Evolutionary conservation across 2,888 invertebrate genomes (phyloP).

Genomic region (Synergus gifuensis): DNA sequence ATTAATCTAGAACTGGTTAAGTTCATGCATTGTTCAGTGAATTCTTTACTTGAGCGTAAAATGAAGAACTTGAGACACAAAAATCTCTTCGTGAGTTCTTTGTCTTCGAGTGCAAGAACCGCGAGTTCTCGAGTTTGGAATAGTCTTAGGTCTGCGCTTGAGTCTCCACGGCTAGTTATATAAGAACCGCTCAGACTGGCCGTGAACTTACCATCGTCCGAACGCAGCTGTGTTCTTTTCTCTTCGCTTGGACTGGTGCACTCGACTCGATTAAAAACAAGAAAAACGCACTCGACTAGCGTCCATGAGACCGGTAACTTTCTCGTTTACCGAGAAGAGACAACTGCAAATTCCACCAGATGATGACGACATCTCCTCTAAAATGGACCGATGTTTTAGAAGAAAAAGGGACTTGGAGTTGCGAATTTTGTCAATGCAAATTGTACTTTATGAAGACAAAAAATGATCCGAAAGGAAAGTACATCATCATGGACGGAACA

Average conservation of each 20-base stretch:
- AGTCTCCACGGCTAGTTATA: constrained; percentile 54
- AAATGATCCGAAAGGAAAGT: not conserved
- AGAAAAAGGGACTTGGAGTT: not conserved
- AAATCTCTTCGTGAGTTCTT: constrained; percentile 43
- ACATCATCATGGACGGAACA: not conserved
- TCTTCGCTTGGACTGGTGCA: constrained; percentile 54
- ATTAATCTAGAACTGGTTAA: not conserved
- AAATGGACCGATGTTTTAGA: not conserved
- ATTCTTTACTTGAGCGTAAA: not conserved
- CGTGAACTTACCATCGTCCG: constrained; percentile 75
- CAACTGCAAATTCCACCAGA: not conserved
- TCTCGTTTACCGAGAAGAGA: constrained; percentile 48
- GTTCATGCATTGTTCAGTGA: not conserved
- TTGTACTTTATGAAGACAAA: not conserved
- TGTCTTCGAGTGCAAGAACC: constrained; percentile 56
- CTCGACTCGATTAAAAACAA: constrained; percentile 49
- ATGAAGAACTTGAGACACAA: not conserved
- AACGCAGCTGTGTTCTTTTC: constrained; percentile 64
- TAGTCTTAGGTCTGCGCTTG: constrained; percentile 53
- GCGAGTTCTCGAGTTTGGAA: constrained; percentile 57
- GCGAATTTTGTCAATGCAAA: not conserved
- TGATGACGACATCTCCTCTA: not conserved
- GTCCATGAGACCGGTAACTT: constrained; percentile 50
- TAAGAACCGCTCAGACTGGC: constrained; percentile 71
- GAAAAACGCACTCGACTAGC: constrained; percentile 54